Evolutionary conservation across 1,140 invertebrate species (phyloP), one percentile per base, ranked within the genome.

Genomic region (Solenopsis fugax): DNA sequence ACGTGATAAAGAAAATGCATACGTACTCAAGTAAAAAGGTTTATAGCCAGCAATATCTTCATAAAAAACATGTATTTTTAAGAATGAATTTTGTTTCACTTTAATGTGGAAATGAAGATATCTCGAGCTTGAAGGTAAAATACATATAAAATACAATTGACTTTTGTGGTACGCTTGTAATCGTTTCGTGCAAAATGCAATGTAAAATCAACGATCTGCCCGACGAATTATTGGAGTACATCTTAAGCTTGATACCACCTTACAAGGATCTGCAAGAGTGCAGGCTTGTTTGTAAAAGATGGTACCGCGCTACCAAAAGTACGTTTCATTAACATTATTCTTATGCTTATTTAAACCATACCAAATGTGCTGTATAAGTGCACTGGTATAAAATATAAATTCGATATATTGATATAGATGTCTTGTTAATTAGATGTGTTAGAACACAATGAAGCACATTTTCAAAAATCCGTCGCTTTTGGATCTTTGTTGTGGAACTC

Each of bases 171-270:
- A 71, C 2, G n/a, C n/a, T 58, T 10, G 13, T 80, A 54, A 78
- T 24, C 1, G 4, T 50, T 84, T 41, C 45, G 24, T 34, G 4
- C 29, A 91, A 88, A 89, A 95, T 95, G 95, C 92, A 94, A 78
- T 94, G 94, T 89, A 95, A 95, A 62, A 96, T 97, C 80, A 96
- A 97, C 91, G 96, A 97, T 93, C 95, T 99, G 84, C 98, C 99
- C 10, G 98, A 99, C 94, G 98, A 99, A 96, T 97, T 99, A 67
- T 95, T 99, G 76, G 98, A 99, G 94, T 98, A 98, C 93, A 98
- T 99, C 93, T 96, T 99, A 85, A 97, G 97, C 88, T 96, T 98
- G 93, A 95, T 99, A 89, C 98, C 98, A 84, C 98, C 98, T 21
- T 99, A 99, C 93, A 97, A 97, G 94, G 98, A 99, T 96, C 95